Base-by-base conservation (phyloP, 1,140 invertebrate species). In the Neuroterus valhalla region DNA sequence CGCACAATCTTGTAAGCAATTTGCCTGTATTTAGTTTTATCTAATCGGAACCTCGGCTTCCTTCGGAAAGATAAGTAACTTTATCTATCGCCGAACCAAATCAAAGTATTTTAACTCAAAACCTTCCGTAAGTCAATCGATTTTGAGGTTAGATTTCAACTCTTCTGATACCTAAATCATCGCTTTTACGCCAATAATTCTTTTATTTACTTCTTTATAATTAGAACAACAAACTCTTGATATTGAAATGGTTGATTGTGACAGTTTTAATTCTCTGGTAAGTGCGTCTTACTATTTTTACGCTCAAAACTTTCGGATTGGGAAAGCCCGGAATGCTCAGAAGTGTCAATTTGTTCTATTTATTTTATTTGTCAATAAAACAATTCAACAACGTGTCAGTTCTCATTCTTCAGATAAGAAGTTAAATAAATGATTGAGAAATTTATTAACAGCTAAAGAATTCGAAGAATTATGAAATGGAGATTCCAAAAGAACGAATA, bases 1-100 rank as follows among this genome's bases (percentile, higher is more conserved):
- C 94, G 76, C 91, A 93, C 84, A 96, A 96, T 92, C 92, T 96
- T 92, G 95, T 96, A 93, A 92, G 91, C 86, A 88, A 85, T 81
- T 87, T 81, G 82, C 78, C 77, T 85, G 82, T 86, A 81, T 76
- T 82, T 85, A 85, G 83, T 79, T 88, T 85, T 88, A 90, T 87
- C 85, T 89, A 88, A 89, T 89, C 86, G 78, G 72, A 72, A 81
- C 72, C 72, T 78, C 75, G 68, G 77, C 66, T 78, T 73, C 50
- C 78, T 68, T 78, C 73, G 72, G 38, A 70, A 26, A 81, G 83
- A 85, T 89, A 87, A 83, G 74, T 70, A 66, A 6, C 66, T 76
- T 81, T 85, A 79, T 84, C 77, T 85, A 68, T 77, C 76, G 69
- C 78, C 75, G 21, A 80, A 82, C 72, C 81, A 81, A 82, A 84